Evolutionary conservation across 2,888 invertebrate species (phyloP).

Genomic region (Eupsilia transversa): DNA sequence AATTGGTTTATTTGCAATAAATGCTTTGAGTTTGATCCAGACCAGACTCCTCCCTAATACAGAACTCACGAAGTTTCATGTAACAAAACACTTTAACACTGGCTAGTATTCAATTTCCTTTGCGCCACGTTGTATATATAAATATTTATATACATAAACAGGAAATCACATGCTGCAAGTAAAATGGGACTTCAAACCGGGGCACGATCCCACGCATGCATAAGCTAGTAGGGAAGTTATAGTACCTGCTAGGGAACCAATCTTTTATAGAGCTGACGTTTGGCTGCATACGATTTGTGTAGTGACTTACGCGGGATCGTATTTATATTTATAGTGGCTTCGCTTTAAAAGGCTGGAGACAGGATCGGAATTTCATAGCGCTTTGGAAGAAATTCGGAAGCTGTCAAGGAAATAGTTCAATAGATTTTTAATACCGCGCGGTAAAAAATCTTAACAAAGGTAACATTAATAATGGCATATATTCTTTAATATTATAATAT

Average conservation of each 20-base stretch:
- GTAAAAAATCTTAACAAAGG: background rate
- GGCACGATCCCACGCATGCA: conserved; percentile 58
- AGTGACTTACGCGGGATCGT: conserved; percentile 10
- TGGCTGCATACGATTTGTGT: conserved; percentile 51
- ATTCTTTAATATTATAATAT: too few relatives aligned
- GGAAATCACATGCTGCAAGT: conserved; percentile 63
- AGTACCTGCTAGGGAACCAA: conserved; percentile 35
- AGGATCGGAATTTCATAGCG: conserved; percentile 21
- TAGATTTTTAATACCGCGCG: background rate
- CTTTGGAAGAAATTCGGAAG: background rate
- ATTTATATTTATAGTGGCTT: conserved; percentile 30
- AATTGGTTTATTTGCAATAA: too few relatives aligned
- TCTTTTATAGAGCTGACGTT: conserved; percentile 55
- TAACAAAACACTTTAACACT: conserved; percentile 18
- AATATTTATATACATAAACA: conserved; percentile 48
- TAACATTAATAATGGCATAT: background rate
- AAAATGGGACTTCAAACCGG: conserved; percentile 49
- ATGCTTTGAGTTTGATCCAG: too few relatives aligned
- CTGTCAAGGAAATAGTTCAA: background rate
- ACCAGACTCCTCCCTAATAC: background rate
- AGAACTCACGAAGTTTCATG: conserved; percentile 1
- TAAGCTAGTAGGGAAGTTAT: conserved; percentile 52
- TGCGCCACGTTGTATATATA: conserved; percentile 37
- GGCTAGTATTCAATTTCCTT: conserved; percentile 54
- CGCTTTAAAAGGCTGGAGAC: conserved; percentile 13